Percentiles rank a stretch among this genome's conserved stretches.
Evolutionary conservation across 2,888 invertebrate genomes (phyloP).

Genomic region (Toxonevra muliebris): DNA sequence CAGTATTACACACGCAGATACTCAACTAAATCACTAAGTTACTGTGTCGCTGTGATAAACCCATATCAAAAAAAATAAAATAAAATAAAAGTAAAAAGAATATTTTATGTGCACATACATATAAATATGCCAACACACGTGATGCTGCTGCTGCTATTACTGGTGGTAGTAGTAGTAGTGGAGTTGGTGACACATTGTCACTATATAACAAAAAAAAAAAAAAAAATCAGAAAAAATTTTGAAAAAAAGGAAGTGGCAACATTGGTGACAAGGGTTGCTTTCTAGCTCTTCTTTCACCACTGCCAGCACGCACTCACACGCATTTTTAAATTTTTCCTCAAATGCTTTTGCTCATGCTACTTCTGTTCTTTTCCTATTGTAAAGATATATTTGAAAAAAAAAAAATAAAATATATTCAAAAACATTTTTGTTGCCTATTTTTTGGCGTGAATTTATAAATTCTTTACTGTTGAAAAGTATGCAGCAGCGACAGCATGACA

Average conservation of each 20-base stretch:
- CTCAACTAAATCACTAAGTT: conserved; percentile 52
- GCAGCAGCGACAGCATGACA: conserved; percentile 3
- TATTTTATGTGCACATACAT: background rate
- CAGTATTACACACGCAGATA: conserved; percentile 28
- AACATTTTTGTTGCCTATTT: conserved; percentile 45
- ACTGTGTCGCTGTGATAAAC: conserved; percentile 58
- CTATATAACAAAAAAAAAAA: conserved; percentile 27
- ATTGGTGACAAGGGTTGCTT: conserved; percentile 33
- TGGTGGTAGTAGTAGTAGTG: no score
- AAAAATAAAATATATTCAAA: conserved; percentile 31
- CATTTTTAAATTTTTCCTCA: no score
- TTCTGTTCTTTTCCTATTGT: background rate
- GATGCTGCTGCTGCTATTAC: background rate
- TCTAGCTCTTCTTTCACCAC: background rate
- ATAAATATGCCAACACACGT: conserved; percentile 1
- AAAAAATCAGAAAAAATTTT: conserved; percentile 5
- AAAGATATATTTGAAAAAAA: background rate
- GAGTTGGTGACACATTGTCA: conserved; percentile 55
- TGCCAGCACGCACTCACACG: no score
- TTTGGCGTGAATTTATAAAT: conserved; percentile 40
- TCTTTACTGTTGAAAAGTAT: conserved; percentile 11
- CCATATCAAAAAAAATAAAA: conserved; percentile 51
- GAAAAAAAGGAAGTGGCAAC: conserved; percentile 36
- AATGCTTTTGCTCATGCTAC: background rate
- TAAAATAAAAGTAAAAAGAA: background rate